Conservation (phyloP, 2,113 vertebrate genomes). For the Holacanthus passer region DNA sequence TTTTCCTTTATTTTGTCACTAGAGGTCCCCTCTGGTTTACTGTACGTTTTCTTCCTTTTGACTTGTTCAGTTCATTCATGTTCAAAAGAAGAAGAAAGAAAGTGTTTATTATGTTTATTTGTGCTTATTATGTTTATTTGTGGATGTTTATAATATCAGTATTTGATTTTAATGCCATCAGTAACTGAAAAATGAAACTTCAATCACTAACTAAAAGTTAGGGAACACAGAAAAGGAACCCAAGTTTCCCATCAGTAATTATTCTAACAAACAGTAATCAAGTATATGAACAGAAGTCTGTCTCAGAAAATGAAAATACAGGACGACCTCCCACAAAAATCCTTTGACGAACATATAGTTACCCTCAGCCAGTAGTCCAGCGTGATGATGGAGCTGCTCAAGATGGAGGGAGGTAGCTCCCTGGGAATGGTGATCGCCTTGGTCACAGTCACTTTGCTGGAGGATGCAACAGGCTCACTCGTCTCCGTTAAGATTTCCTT, state of each 20-base stretch:
- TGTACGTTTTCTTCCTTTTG: background rate
- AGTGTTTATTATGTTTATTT: background rate
- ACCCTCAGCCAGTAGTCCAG: conserved; percentile 79
- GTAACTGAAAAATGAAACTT: background rate
- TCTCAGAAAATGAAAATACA: background rate
- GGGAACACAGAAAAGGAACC: background rate
- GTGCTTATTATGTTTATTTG: too few species aligned
- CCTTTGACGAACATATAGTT: background rate
- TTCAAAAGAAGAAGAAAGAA: too few species aligned
- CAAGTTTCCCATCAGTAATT: background rate
- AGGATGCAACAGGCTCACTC: conserved; percentile 28
- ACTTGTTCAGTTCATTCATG: background rate
- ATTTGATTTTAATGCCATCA: background rate
- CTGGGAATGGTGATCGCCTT: conserved; percentile 66
- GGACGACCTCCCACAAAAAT: background rate
- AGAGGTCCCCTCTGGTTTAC: background rate
- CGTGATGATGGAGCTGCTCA: conserved; percentile 75
- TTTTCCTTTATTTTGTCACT: conserved; percentile 29
- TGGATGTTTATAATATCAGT: background rate
- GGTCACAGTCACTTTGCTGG: conserved; percentile 30
- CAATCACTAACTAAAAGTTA: background rate
- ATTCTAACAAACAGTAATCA: background rate
- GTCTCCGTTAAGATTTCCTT: conserved; percentile 57
- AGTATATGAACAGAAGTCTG: background rate
- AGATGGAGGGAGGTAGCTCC: conserved; percentile 65